These are phyloP conservation scores for Meles meles DNA, from an alignment of 2,113 vertebrate species.

Conservation along the genomic window DNA sequence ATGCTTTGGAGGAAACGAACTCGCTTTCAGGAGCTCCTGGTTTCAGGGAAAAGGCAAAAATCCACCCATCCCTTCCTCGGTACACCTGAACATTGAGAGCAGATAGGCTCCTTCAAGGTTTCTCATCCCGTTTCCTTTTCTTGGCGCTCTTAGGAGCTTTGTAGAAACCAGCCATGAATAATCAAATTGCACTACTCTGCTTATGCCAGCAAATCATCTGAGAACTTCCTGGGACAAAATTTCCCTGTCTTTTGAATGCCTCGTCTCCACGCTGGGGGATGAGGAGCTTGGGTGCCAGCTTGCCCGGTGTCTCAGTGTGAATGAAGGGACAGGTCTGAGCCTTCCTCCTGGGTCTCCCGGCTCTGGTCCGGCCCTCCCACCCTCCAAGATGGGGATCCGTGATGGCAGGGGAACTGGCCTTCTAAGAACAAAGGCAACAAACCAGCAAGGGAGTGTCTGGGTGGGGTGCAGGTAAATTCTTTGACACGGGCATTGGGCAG, in stretches of 20 bases:
- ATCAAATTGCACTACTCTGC: background rate
- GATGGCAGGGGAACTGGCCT: background rate
- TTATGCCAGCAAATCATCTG: accelerated
- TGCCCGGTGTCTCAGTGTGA: background rate
- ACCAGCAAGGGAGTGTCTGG: background rate
- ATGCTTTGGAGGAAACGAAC: background rate
- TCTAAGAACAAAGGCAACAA: background rate
- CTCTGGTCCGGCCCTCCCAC: background rate
- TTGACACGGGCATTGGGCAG: background rate
- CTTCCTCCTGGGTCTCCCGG: background rate
- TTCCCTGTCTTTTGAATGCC: background rate
- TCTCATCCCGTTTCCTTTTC: background rate
- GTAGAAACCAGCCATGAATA: background rate
- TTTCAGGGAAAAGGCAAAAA: background rate
- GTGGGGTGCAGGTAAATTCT: accelerated
- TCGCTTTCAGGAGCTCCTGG: background rate
- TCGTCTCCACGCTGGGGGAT: background rate
- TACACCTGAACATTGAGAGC: background rate
- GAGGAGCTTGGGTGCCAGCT: background rate
- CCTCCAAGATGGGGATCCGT: background rate
- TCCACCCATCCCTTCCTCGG: too few relatives aligned
- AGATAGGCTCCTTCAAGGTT: background rate
- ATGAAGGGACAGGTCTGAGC: too few relatives aligned
- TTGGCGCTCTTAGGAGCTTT: background rate
- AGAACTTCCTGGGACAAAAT: background rate